phyloP scores from a whole-genome alignment of 1,140 invertebrate species.

The Geopemphigus sp. region DNA sequence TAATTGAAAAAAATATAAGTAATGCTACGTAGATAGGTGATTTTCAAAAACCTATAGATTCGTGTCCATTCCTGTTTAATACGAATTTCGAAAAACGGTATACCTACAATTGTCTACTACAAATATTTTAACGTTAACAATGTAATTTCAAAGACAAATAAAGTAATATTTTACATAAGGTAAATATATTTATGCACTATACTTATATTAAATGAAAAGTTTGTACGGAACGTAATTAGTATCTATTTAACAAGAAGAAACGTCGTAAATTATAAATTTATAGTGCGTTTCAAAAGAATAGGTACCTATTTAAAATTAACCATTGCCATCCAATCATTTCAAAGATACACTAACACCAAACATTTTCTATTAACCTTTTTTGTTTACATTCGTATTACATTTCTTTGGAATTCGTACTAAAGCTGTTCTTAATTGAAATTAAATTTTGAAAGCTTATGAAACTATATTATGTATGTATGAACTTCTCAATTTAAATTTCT shows the following conservation, averaged over 20 bases:
- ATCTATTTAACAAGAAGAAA: not conserved
- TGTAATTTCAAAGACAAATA: no score
- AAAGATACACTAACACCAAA: not conserved
- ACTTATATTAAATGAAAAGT: no score
- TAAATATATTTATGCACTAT: no score
- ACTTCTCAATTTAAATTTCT: not conserved
- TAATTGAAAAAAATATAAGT: no score
- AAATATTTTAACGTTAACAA: no score
- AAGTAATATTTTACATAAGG: no score
- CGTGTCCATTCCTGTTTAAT: no score
- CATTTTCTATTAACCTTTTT: not conserved
- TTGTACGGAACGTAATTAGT: no score
- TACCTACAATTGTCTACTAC: no score
- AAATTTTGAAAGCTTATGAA: not conserved
- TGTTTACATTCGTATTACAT: not conserved
- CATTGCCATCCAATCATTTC: not conserved
- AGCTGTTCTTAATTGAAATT: not conserved
- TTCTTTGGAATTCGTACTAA: not conserved
- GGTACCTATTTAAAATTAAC: not conserved
- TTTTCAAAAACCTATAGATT: no score
- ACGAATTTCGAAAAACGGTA: no score
- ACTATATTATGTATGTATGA: not conserved
- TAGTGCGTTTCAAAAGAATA: not conserved
- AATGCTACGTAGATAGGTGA: no score
- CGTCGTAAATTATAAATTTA: not conserved